Evolutionary conservation across 2,113 vertebrate genomes (phyloP).

Genomic region (Brachyistius frenatus): DNA sequence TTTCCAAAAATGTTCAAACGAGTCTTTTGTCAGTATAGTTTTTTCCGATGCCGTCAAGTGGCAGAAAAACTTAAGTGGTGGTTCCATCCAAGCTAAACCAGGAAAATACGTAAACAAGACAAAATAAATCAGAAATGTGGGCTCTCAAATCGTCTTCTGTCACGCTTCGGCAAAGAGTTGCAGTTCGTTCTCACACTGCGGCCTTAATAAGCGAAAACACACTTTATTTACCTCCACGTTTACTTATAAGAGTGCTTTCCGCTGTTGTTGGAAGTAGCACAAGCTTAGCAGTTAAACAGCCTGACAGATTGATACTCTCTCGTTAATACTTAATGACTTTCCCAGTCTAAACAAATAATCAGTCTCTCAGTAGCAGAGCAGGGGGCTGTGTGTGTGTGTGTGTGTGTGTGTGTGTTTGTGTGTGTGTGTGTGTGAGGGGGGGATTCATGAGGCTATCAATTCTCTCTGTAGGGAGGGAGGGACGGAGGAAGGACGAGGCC

Average conservation of each 20-base stretch:
- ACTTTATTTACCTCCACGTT: not conserved
- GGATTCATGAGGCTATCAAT: slow-evolving; percentile 77
- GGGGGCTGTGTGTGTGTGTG: too few relatives aligned
- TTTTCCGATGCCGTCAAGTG: not conserved
- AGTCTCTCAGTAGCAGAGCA: slow-evolving; percentile 81
- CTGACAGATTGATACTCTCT: slow-evolving; percentile 68
- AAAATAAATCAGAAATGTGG: not conserved
- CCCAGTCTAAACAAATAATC: slow-evolving; percentile 91
- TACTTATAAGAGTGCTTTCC: slow-evolving; percentile 8
- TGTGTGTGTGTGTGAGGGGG: not conserved
- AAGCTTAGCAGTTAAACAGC: slow-evolving; percentile 29
- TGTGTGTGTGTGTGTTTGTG: too few relatives aligned
- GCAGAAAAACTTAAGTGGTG: not conserved
- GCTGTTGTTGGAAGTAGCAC: slow-evolving; percentile 8
- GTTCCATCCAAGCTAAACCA: not conserved
- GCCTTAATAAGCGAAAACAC: too few relatives aligned
- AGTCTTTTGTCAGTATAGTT: not conserved
- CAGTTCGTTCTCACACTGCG: not conserved
- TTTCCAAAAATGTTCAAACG: too few relatives aligned
- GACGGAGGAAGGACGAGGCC: slow-evolving; percentile 6
- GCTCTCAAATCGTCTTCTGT: too few relatives aligned
- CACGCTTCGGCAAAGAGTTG: not conserved
- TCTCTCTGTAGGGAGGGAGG: slow-evolving; percentile 44
- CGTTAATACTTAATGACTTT: slow-evolving; percentile 86
- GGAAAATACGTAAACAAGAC: not conserved